Conservation (phyloP, 2,113 vertebrate species). For the Ophthalmolycus amberensis region DNA sequence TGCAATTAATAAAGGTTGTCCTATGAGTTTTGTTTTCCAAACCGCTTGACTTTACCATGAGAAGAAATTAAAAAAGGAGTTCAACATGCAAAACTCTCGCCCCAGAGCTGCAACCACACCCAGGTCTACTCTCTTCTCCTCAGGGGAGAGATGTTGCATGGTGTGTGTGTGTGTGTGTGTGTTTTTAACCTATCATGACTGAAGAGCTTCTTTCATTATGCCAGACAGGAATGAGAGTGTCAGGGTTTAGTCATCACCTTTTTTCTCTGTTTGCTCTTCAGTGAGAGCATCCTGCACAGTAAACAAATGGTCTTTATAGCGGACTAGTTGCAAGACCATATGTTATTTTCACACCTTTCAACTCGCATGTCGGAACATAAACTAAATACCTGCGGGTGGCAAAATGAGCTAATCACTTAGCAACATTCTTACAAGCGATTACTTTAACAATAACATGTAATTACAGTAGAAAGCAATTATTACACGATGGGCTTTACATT, state of each 20-base stretch:
- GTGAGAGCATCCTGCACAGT: conserved; percentile 33
- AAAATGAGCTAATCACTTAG: not conserved
- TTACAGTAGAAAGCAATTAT: conserved; percentile 26
- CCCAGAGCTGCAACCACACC: conserved; percentile 53
- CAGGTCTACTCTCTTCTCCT: conserved; percentile 39
- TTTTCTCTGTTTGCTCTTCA: conserved; percentile 36
- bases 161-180: conserved; percentile 24
- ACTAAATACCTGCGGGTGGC: conserved; percentile 10
- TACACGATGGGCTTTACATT: not conserved
- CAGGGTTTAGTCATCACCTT: conserved; percentile 59
- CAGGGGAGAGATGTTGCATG: conserved; percentile 49
- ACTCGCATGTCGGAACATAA: not conserved
- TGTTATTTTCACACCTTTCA: conserved; percentile 19
- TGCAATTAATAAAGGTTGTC: conserved; percentile 14
- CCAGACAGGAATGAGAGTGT: conserved; percentile 49
- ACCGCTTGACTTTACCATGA: not conserved
- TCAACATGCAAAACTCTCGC: conserved; percentile 10
- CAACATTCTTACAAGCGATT: conserved; percentile 24
- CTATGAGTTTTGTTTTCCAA: conserved; percentile 21
- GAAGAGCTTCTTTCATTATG: conserved; percentile 72
- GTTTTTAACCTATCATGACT: conserved; percentile 63
- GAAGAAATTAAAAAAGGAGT: conserved; percentile 1
- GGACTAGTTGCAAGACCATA: not conserved
- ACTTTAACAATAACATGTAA: conserved; percentile 24
- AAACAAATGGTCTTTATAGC: conserved; percentile 35